Evolutionary conservation across 1,140 invertebrate species (phyloP).

Genomic region (Phortica variegata): DNA sequence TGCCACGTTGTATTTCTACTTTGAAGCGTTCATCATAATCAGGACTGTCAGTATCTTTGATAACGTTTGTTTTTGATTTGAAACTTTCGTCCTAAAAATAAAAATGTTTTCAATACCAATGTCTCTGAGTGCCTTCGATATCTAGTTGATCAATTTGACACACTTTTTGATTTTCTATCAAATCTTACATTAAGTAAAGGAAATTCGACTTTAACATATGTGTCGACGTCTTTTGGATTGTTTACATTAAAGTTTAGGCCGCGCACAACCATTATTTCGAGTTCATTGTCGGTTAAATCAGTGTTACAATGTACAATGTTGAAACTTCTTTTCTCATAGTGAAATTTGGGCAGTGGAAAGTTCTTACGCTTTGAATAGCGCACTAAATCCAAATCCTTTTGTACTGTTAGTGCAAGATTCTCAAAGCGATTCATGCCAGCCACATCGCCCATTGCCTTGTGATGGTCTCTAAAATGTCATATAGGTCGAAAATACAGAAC

Average conservation of each 20-base stretch:
- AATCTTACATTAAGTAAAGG: constrained; percentile 79
- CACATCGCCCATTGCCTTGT: constrained; percentile 90
- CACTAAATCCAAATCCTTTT: constrained; percentile 87
- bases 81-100: constrained; percentile 72
- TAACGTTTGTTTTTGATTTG: constrained; percentile 71
- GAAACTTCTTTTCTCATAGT: constrained; percentile 89
- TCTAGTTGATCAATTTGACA: too few species aligned
- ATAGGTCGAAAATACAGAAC: too few species aligned
- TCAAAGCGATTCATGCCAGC: constrained; percentile 88
- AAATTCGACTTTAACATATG: constrained; percentile 92
- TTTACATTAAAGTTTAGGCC: constrained; percentile 85
- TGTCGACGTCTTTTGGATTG: constrained; percentile 87
- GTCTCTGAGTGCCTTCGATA: background rate
- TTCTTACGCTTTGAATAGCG: constrained; percentile 67
- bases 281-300: constrained; percentile 86
- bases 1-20: constrained; percentile 77
- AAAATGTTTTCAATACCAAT: background rate
- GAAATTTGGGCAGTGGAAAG: constrained; percentile 76
- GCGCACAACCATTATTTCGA: constrained; percentile 83
- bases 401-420: constrained; percentile 77
- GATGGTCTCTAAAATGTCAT: constrained; percentile 76
- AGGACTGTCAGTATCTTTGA: constrained; percentile 86
- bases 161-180: background rate
- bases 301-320: constrained; percentile 91
- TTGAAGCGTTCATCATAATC: constrained; percentile 80